phyloP scores from a whole-genome alignment of 2,113 vertebrate genomes.

The Eptesicus fuscus region DNA sequence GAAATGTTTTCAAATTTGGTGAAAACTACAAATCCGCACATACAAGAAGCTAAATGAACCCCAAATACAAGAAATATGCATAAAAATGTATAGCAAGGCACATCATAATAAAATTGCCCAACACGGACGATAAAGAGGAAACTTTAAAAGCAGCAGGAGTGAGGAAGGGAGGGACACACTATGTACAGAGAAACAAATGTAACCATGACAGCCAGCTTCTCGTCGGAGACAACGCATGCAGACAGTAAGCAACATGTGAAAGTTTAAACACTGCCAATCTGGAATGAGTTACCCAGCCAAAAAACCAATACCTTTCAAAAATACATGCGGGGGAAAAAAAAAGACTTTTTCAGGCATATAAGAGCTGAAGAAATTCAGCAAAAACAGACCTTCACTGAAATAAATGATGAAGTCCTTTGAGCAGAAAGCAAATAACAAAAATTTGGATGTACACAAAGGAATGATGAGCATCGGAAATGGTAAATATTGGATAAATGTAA shows the following conservation, averaged over 20 bases:
- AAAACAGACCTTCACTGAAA: neutral
- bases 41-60: neutral
- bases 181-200: neutral
- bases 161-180: no score
- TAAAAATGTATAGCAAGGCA: no score
- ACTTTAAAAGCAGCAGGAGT: neutral
- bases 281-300: neutral
- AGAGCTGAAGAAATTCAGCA: neutral
- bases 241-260: neutral
- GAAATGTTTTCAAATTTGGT: neutral
- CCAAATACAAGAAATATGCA: neutral
- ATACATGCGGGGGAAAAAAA: neutral
- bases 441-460: fast-evolving
- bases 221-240: neutral
- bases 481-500: no score
- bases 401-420: neutral
- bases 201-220: neutral
- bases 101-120: neutral
- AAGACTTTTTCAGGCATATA: neutral
- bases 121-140: neutral
- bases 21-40: neutral
- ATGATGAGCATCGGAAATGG: fast-evolving
- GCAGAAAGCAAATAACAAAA: neutral
- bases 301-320: neutral
- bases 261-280: neutral